A percentile compares a stretch with the other conserved stretches of the same genome.
Conservation (phyloP, 2,797 vertebrate genomes). For the Mastacembelus armatus region DNA sequence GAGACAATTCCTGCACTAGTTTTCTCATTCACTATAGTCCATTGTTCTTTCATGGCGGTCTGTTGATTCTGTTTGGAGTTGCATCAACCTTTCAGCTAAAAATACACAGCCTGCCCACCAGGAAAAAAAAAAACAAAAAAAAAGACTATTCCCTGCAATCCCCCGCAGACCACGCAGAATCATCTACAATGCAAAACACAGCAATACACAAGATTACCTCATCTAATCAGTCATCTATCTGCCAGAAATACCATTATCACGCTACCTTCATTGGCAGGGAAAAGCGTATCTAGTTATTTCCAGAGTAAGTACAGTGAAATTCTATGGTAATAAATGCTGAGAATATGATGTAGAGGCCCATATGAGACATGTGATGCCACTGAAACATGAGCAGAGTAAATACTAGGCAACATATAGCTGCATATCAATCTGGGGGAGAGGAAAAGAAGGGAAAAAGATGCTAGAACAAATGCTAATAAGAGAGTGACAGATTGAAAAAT, state of each 20-base stretch:
- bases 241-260: constrained; percentile 68
- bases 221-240: constrained; percentile 72
- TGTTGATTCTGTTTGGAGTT: constrained; percentile 48
- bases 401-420: constrained; percentile 55
- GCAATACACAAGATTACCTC: constrained; percentile 53
- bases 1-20: constrained; percentile 4
- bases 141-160: constrained; percentile 27
- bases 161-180: constrained; percentile 46
- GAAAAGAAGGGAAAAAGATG: neutral
- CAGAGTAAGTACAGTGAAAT: constrained; percentile 50
- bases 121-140: neutral
- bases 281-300: constrained; percentile 57
- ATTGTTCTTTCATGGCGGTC: constrained; percentile 43
- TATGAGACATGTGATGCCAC: constrained; percentile 53
- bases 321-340: constrained; percentile 71
- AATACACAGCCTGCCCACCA: constrained; percentile 47
- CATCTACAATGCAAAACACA: constrained; percentile 56
- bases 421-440: constrained; percentile 41
- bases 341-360: constrained; percentile 69
- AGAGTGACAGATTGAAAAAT: constrained; percentile 20
- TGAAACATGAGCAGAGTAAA: constrained; percentile 65
- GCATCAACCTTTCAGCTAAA: constrained; percentile 58
- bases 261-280: constrained; percentile 42
- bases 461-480: constrained; percentile 1
- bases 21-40: constrained; percentile 23